Base-by-base conservation (phyloP, 2,113 vertebrate genomes). In the Aramus guarauna region DNA sequence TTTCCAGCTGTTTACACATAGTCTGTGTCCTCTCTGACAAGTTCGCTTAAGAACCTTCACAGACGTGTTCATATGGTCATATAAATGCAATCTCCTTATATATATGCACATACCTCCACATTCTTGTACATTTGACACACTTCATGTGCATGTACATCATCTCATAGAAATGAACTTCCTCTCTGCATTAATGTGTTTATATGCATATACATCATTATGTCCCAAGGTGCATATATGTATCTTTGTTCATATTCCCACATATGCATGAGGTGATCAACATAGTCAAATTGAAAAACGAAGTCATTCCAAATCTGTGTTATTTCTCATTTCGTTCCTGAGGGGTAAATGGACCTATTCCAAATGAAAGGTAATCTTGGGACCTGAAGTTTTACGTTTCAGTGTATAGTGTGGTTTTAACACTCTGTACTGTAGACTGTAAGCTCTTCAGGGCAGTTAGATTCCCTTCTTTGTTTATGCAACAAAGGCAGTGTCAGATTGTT, bases 341-440 rank as follows among this genome's bases (percentile, higher is more conserved):
- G 93, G 74, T 39, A 94, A 88, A 84, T 95, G 94, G 90, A 86
- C 29, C 37, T 45, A 10, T 87, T 94, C 87, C 95, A 94, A 95
- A 92, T 89, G 94, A 97, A 95, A 94, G 95, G 95, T 96, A 95
- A 92, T 96, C 91, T 78, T 91, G 88, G 95, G 95, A 96, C 62
- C 91, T 81, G 75, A 68, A 95, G 62, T 91, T 95, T 74, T 91
- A 43, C 1, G 3, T 95, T 97, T 96, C 77, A 48, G 89, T 20
- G 5, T 53, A 11, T 12, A 62, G 32, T n/a, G 30, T 79, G 80
- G 32, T 79, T 95, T 92, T 85, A 91, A 75, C 55, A 36, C 48
- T 82, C 39, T 2, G 7, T 86, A 17, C 32, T 37, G 55, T 75
- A 50, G 26, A 23, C 45, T 67, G 22, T 32, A 76, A 92, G 41